Conservation (phyloP, 1,140 invertebrate genomes). For the Calephelis virginiensis region DNA sequence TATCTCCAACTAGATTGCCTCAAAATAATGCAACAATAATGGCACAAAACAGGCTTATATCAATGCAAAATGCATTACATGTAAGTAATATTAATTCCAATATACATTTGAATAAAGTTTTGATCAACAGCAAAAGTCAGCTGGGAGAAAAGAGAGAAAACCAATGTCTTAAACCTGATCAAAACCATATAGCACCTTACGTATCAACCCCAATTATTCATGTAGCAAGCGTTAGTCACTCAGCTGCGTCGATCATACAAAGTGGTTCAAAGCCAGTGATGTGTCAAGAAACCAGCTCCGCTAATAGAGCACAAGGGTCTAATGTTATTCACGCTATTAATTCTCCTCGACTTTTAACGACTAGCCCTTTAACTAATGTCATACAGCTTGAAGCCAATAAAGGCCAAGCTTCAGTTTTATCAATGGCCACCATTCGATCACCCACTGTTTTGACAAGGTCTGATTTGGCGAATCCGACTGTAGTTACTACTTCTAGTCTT, state of each 20-base stretch:
- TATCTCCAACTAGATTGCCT: slow-evolving; percentile 62
- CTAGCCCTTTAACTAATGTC: slow-evolving; percentile 52
- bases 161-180: slow-evolving; percentile 47
- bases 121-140: slow-evolving; percentile 55
- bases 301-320: slow-evolving; percentile 51
- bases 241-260: slow-evolving; percentile 58
- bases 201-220: slow-evolving; percentile 58
- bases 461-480: slow-evolving; percentile 42
- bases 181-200: slow-evolving; percentile 46
- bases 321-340: slow-evolving; percentile 66
- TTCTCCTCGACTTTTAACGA: slow-evolving; percentile 53
- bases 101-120: slow-evolving; percentile 63
- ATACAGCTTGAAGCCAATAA: slow-evolving; percentile 60
- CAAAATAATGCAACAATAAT: slow-evolving; percentile 59
- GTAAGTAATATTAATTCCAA: slow-evolving; percentile 53
- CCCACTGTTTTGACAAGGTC: slow-evolving; percentile 56
- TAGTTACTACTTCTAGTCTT: slow-evolving; percentile 49
- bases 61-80: slow-evolving; percentile 63
- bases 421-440: slow-evolving; percentile 56
- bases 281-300: slow-evolving; percentile 48
- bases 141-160: slow-evolving; percentile 57
- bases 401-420: slow-evolving; percentile 53
- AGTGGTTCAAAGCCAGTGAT: slow-evolving; percentile 50
- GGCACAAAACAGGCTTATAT: slow-evolving; percentile 70
- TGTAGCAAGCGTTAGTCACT: slow-evolving; percentile 49